These are phyloP conservation scores for Leuciscus idus DNA, from an alignment of 2,113 vertebrate genomes.

Conservation along the genomic window DNA sequence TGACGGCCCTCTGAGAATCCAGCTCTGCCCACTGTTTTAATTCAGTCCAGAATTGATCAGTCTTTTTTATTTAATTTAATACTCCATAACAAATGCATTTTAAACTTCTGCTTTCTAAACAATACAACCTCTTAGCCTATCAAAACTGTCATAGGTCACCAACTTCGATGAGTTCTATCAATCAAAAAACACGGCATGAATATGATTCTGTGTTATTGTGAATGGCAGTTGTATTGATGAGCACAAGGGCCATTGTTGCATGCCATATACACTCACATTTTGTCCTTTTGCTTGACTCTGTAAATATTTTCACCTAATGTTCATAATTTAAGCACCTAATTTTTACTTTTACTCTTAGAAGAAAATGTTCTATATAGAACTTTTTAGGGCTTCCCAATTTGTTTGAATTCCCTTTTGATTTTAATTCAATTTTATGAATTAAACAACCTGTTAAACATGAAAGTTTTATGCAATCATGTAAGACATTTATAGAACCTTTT, in stretches of 20 bases:
- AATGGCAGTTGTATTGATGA: slow-evolving; percentile 3
- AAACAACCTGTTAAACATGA: too few species aligned
- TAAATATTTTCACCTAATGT: neutral
- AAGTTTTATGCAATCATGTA: too few species aligned
- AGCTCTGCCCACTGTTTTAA: neutral
- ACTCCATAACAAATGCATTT: neutral
- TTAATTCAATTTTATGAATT: too few species aligned
- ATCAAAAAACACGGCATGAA: neutral
- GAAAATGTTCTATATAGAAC: too few species aligned
- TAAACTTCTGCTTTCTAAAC: neutral
- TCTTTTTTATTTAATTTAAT: neutral
- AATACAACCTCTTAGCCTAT: neutral
- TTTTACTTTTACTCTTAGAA: neutral
- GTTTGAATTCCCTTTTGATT: too few species aligned
- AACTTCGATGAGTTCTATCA: neutral
- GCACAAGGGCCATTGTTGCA: neutral
- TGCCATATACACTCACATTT: neutral
- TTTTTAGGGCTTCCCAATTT: too few species aligned
- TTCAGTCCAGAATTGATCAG: neutral
- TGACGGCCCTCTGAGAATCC: neutral
- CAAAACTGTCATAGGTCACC: neutral
- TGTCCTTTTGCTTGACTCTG: neutral
- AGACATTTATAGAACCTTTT: too few species aligned
- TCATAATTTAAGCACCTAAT: neutral
- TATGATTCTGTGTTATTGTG: neutral